Evolutionary conservation across 1,140 invertebrate genomes (phyloP), one percentile per base, ranked within the genome.

Genomic region (Camponotus floridanus): DNA sequence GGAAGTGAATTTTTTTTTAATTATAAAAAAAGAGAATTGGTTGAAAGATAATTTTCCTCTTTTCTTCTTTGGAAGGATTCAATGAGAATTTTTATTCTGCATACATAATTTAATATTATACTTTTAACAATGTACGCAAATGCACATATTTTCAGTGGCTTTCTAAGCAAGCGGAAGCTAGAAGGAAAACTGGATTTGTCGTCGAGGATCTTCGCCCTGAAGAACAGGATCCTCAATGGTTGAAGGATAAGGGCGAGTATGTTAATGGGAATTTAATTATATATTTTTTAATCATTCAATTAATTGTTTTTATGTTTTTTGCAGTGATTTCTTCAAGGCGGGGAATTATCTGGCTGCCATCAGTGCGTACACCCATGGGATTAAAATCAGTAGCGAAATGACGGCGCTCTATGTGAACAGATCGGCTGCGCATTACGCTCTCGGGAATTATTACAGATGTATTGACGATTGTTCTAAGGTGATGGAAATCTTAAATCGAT

Each of bases 171-270:
- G 97, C 96, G 4, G 96, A 97, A 93, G 97, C 97, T 15, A 95
- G 97, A 91, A 95, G 96, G 92, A 96, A 96, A 67, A 96, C 96
- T 76, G 97, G 98, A 92, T 97, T 98, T 88, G 95, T 97, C 31
- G 96, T 96, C 36, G 96, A 97, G 92, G 97, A 98, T 95, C 94
- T 98, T 3, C 95, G 96, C 76, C 97, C 97, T 9, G 97, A 98
- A 93, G 98, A 98, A 94, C 96, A 97, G 90, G 97, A 98, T 95
- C 98, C 98, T 4, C 95, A 97, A 78, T 98, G 97, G 96, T 96
- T 98, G 59, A 97, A 97, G 87, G 96, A 97, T 67, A 98, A 98
- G 95, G 98, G 98, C 88, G 96, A 98, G 96, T 97, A 93, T 94
- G 96, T 96, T 85, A 71, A 31, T 13, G 18, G 7, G n/a, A 39